Percentiles rank a stretch among this genome's conserved stretches.
Evolutionary conservation across 1,140 invertebrate species (phyloP).

Genomic region (Acromyrmex heyeri): DNA sequence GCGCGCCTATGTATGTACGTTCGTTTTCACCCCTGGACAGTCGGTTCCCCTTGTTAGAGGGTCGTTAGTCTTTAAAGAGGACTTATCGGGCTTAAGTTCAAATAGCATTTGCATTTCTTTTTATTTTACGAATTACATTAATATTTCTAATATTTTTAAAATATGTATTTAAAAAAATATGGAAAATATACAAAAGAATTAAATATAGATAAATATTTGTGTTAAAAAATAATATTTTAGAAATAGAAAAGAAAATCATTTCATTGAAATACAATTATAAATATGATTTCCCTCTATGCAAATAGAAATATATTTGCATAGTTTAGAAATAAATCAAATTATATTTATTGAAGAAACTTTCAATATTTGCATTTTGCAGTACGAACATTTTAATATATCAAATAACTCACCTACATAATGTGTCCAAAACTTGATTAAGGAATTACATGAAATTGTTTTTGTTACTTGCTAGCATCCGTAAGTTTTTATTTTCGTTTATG

Average conservation of each 20-base stretch:
- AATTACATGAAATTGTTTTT: constrained; percentile 24
- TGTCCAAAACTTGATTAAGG: neutral
- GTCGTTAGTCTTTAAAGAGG: constrained; percentile 70
- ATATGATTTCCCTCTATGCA: neutral
- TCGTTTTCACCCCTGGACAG: constrained; percentile 65
- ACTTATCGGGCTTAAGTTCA: constrained; percentile 25
- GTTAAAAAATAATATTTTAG: constrained; percentile 32
- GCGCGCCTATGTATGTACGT: constrained; percentile 73
- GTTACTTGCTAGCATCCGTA: neutral
- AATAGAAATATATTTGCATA: neutral
- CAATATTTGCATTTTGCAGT: neutral
- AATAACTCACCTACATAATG: neutral
- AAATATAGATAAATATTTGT: neutral
- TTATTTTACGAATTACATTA: neutral
- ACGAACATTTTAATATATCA: neutral
- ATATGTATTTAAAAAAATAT: neutral
- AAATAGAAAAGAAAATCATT: neutral
- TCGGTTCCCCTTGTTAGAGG: constrained; percentile 42
- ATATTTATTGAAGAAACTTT: neutral
- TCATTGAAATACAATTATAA: neutral
- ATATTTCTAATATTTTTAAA: neutral
- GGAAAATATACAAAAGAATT: neutral
- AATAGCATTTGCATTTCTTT: constrained; percentile 3
- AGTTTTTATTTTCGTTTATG: constrained; percentile 23
- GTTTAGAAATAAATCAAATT: constrained; percentile 18